Evolutionary conservation across 1,140 invertebrate genomes (phyloP).

Genomic region (Pogonognathellus flavescens): DNA sequence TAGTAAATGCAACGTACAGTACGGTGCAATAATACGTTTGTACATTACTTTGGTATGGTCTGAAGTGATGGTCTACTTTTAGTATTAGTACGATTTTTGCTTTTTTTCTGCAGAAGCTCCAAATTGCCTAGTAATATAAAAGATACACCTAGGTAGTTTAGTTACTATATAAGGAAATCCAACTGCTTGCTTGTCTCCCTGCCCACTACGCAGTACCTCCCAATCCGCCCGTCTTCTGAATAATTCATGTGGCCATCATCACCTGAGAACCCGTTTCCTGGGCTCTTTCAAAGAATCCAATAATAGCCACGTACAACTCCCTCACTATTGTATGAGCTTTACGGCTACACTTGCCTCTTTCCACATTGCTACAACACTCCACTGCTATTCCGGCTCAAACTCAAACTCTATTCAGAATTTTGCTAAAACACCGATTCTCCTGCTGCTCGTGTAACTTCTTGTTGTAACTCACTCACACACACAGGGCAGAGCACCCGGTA

Average conservation of each 20-base stretch:
- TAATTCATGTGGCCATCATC: conserved; percentile 51
- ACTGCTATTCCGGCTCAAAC: neutral
- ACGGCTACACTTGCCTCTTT: neutral
- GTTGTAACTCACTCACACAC: too few relatives aligned
- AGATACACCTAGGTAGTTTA: too few relatives aligned
- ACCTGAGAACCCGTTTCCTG: conserved; percentile 41
- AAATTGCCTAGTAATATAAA: too few relatives aligned
- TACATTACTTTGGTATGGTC: too few relatives aligned
- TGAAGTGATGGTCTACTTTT: too few relatives aligned
- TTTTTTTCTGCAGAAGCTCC: too few relatives aligned
- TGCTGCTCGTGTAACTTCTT: neutral
- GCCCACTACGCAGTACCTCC: neutral
- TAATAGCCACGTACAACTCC: conserved; percentile 19
- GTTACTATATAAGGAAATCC: too few relatives aligned
- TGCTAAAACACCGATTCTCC: neutral
- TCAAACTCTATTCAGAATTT: neutral
- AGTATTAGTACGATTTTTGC: too few relatives aligned
- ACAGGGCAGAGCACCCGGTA: too few relatives aligned
- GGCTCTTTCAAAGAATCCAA: neutral
- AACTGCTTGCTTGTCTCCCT: neutral
- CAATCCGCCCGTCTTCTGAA: conserved; percentile 39
- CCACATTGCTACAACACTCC: neutral
- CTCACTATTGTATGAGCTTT: neutral
- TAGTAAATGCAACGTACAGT: too few relatives aligned
- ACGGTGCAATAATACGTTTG: too few relatives aligned